These are phyloP conservation scores for Pterocles gutturalis DNA, from an alignment of 2,113 vertebrate species.

Conservation along the genomic window DNA sequence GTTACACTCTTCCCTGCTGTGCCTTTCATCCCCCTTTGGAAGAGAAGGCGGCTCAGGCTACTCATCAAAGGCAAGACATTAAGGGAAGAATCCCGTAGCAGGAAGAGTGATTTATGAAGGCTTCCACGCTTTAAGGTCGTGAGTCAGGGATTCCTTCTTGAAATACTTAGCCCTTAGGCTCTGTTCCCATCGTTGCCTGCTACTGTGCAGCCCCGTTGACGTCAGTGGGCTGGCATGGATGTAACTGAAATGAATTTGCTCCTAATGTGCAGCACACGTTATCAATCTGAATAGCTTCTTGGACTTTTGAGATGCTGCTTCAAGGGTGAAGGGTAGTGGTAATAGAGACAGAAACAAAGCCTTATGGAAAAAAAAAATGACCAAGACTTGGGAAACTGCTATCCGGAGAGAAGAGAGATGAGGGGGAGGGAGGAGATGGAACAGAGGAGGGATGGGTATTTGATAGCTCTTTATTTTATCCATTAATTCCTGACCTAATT, in stretches of 20 bases:
- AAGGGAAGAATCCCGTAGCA: not conserved
- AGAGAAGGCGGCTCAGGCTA: not conserved
- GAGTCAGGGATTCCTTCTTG: slow-evolving; percentile 36
- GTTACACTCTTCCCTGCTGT: not conserved
- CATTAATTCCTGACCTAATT: not conserved
- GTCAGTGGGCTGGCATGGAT: not conserved
- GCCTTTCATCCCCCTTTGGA: not conserved
- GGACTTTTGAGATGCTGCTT: not conserved
- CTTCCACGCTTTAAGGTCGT: not conserved
- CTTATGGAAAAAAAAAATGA: not conserved
- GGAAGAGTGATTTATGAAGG: slow-evolving; percentile 6
- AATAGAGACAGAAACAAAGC: not conserved
- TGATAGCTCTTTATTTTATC: not conserved
- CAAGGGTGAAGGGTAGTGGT: not conserved
- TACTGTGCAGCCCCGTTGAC: not conserved
- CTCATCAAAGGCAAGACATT: slow-evolving; percentile 3
- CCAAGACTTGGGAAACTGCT: not conserved
- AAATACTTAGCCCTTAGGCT: not conserved
- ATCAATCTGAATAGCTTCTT: not conserved
- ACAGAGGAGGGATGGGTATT: not conserved
- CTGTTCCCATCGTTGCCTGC: not conserved
- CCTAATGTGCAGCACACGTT: not conserved
- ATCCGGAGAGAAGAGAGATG: not conserved
- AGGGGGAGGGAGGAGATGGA: not conserved
- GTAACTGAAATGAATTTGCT: not conserved